Evolutionary conservation across 1,140 invertebrate genomes (phyloP).

Genomic region (Phortica variegata): DNA sequence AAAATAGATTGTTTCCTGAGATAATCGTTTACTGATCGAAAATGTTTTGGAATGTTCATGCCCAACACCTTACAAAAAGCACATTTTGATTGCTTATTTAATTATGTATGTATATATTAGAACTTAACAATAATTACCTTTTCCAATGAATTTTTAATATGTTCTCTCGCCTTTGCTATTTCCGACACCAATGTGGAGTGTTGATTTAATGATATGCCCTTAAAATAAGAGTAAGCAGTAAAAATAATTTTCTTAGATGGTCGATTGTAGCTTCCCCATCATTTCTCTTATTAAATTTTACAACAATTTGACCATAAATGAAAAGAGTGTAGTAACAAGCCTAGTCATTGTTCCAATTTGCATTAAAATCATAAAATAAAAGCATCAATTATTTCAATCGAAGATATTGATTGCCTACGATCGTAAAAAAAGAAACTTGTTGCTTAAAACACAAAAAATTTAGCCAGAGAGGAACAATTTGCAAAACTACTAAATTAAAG

Average conservation of each 20-base stretch:
- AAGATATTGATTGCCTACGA: constrained; percentile 1
- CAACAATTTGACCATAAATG: constrained; percentile 1
- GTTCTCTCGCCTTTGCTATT: constrained; percentile 68
- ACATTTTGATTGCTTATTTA: too few species aligned
- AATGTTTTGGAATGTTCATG: too few species aligned
- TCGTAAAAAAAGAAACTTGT: too few species aligned
- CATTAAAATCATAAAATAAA: background rate
- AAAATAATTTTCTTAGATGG: background rate
- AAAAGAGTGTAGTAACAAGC: constrained; percentile 6
- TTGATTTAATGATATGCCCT: constrained; percentile 31
- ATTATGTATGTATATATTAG: too few species aligned
- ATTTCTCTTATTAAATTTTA: background rate
- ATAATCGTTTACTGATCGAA: too few species aligned
- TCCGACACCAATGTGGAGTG: constrained; percentile 63
- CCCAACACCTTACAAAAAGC: too few species aligned
- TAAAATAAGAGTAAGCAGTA: constrained; percentile 23
- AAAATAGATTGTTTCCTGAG: too few species aligned
- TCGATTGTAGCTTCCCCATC: too few species aligned
- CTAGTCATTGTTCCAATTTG: background rate
- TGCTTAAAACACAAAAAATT: too few species aligned
- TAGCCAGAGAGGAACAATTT: too few species aligned
- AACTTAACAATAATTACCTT: constrained; percentile 62
- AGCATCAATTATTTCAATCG: background rate
- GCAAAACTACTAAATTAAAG: too few species aligned
- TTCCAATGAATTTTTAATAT: constrained; percentile 67